These are phyloP conservation scores for Oscheius onirici DNA, from an alignment of 2,888 invertebrate species.

Conservation along the genomic window DNA sequence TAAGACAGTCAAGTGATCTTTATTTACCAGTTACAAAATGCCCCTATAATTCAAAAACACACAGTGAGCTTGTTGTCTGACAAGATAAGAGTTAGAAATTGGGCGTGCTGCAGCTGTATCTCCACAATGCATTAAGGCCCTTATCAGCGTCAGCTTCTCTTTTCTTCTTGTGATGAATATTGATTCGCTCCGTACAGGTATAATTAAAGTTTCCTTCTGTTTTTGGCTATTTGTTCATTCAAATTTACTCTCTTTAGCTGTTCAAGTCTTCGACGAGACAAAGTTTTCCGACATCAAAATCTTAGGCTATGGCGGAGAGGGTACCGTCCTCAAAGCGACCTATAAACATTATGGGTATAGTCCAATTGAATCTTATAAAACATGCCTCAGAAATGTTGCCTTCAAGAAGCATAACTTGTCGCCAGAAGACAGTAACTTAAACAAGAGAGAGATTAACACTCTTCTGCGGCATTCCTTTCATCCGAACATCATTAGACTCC, in stretches of 20 bases:
- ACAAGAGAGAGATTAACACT: neutral
- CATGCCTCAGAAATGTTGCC: neutral
- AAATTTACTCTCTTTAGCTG: no score
- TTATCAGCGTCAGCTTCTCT: no score
- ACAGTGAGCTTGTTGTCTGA: no score
- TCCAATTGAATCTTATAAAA: neutral
- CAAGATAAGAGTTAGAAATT: no score
- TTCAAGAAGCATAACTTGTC: neutral
- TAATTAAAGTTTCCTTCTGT: no score
- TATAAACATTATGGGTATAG: neutral
- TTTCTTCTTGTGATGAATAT: no score
- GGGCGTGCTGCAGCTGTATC: no score
- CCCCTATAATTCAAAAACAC: no score
- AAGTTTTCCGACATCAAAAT: neutral
- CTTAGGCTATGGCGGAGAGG: neutral
- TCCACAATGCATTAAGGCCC: no score
- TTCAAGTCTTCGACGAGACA: neutral
- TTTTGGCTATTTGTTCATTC: no score
- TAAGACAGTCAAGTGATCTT: no score
- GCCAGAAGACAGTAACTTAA: neutral
- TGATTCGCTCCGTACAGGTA: no score
- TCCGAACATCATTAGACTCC: neutral
- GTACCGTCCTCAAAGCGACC: neutral
- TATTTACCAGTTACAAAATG: constrained; percentile 40
- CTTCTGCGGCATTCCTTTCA: neutral